Conservation (phyloP, 2,113 vertebrate genomes). For the Percina caprodes region DNA sequence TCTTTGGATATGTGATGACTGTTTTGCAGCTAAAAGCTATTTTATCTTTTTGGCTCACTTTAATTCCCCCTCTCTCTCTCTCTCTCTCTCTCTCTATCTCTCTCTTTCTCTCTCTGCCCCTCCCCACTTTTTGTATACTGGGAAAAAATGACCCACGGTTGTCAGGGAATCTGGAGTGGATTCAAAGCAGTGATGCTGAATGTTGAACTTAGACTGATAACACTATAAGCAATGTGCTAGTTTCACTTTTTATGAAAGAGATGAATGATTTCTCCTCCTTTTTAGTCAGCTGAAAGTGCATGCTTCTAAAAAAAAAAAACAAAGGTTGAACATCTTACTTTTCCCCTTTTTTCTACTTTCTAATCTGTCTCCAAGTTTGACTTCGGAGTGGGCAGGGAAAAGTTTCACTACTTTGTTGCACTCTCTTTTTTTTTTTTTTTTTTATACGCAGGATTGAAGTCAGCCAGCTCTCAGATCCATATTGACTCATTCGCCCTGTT, state of each 20-base stretch:
- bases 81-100: slow-evolving; percentile 20
- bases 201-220: slow-evolving; percentile 65
- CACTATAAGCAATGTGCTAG: slow-evolving; percentile 56
- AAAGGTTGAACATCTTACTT: slow-evolving; percentile 58
- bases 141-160: slow-evolving; percentile 44
- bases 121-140: slow-evolving; percentile 15
- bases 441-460: slow-evolving; percentile 71
- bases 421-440: slow-evolving; percentile 32
- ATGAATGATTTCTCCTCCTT: slow-evolving; percentile 63
- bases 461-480: slow-evolving; percentile 75
- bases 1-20: slow-evolving; percentile 50
- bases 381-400: slow-evolving; percentile 57
- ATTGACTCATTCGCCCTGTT: slow-evolving; percentile 77
- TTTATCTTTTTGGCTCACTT: slow-evolving; percentile 51
- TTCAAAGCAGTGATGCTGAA: slow-evolving; percentile 56
- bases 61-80: slow-evolving; percentile 29
- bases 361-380: slow-evolving; percentile 75
- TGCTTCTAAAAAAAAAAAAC: slow-evolving; percentile 46
- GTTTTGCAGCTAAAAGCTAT: slow-evolving; percentile 58
- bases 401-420: slow-evolving; percentile 67
- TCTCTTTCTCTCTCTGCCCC: slow-evolving; percentile 12
- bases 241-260: slow-evolving; percentile 63
- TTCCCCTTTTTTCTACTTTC: slow-evolving; percentile 57
- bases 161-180: slow-evolving; percentile 54
- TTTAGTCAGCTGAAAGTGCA: slow-evolving; percentile 63